phyloP scores from a whole-genome alignment of 2,797 vertebrate genomes.

The Cossypha caffra region DNA sequence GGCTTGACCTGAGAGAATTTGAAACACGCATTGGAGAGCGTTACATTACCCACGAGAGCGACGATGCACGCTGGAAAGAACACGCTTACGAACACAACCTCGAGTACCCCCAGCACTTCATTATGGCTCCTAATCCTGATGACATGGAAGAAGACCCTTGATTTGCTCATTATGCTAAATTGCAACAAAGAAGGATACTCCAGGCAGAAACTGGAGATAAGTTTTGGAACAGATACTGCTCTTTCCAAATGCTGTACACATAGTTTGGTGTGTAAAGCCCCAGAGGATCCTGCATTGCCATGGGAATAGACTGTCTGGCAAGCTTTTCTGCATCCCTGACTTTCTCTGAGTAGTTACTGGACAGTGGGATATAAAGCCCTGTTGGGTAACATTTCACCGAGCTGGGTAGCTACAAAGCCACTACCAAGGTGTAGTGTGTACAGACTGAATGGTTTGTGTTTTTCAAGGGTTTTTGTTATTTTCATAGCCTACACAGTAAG shows the following conservation, averaged over 20 bases:
- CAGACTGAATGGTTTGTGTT: conserved; percentile 30
- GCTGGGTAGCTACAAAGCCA: conserved; percentile 28
- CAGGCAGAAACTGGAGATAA: conserved; percentile 22
- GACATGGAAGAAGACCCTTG: conserved; percentile 99
- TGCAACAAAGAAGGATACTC: neutral
- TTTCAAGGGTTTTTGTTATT: neutral
- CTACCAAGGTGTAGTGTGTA: conserved; percentile 18
- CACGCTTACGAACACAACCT: conserved; percentile 91
- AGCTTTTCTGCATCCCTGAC: conserved; percentile 1
- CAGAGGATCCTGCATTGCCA: neutral
- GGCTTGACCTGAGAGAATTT: conserved; percentile 97
- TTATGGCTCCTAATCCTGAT: conserved; percentile 97
- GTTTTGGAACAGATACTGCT: conserved; percentile 9
- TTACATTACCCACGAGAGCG: conserved; percentile 98
- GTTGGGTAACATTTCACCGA: neutral
- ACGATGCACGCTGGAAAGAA: conserved; percentile 96
- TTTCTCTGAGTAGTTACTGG: neutral
- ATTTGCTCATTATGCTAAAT: neutral
- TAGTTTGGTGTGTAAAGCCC: neutral
- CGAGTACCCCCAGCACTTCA: conserved; percentile 94
- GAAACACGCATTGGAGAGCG: conserved; percentile 95
- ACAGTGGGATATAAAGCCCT: conserved; percentile 6
- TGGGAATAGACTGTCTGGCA: neutral
- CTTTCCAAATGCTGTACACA: neutral
- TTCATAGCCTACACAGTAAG: conserved; percentile 64